Evolutionary conservation across 2,888 invertebrate genomes (phyloP), one percentile per base, ranked within the genome.

Genomic region (Shargacucullia verbasci): DNA sequence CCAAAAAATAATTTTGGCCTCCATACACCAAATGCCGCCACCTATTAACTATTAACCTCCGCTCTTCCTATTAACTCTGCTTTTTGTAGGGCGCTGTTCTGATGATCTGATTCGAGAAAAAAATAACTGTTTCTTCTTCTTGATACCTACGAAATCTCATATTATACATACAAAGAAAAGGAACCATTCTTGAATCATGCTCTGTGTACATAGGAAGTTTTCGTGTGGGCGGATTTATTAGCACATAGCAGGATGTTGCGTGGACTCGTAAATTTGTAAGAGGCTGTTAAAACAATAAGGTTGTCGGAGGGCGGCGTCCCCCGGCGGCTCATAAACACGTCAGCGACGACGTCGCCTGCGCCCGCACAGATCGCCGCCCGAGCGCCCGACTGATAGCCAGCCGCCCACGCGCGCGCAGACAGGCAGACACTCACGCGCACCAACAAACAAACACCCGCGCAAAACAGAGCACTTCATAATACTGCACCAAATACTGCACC

Each of bases 271-370:
- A 91, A 91, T 88, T 86, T 80, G 82, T 78, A 73, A 80, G 81
- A 85, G 79, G 81, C 86, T 86, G 89, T 89, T 90, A 88, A 88
- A 88, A 92, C 91, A 92, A 92, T 91, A 89, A 88, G 87, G 84
- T 85, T 79, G 85, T 79, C 81, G 91, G 91, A 89, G 89, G 89
- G 87, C 85, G 87, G 88, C 67, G 79, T 81, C 82, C 83, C 78
- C 80, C 79, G 78, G 79, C 77, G 70, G 79, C 81, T 86, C 91
- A 85, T 93, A 92, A 93, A 92, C 89, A 86, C 90, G 85, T 92
- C 92, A 89, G 83, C 83, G 76, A 65, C 66, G 62, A 67, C 61
- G 64, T 61, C 65, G 72, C 67, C 81, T 80, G 83, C 85, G 89
- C 85, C 88, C 91, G 89, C 91, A 89, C 91, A 88, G 89, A 88